Conservation (phyloP, 2,113 vertebrate genomes). For the Chamaea fasciata region DNA sequence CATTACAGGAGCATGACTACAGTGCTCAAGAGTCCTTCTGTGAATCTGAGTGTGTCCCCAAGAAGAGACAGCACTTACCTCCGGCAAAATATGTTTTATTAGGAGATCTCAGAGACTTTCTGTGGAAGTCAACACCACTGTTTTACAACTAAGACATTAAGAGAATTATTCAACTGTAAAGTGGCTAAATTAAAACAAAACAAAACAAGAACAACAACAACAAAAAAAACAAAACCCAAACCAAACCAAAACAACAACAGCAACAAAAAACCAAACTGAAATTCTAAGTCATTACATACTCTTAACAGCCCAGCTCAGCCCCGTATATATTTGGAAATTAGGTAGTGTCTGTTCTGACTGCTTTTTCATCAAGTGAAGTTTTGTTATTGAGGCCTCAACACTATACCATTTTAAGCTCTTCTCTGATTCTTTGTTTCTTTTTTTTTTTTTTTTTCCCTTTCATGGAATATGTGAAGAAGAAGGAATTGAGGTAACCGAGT, state of each 20-base stretch:
- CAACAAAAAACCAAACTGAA: not conserved
- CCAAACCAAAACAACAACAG: too few relatives aligned
- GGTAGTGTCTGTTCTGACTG: not conserved
- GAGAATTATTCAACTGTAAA: not conserved
- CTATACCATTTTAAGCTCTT: not conserved
- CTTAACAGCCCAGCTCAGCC: not conserved
- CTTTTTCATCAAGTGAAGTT: not conserved
- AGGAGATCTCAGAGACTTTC: not conserved
- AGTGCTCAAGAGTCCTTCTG: not conserved
- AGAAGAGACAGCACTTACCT: not conserved
- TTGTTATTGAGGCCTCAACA: not conserved
- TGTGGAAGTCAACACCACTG: not conserved
- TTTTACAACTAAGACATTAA: not conserved
- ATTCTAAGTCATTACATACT: not conserved
- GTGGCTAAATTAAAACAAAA: not conserved
- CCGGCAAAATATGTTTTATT: not conserved
- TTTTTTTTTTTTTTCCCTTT: not conserved
- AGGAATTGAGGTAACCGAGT: rapidly evolving
- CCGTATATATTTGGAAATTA: not conserved
- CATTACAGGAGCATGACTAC: not conserved
- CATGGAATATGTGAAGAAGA: not conserved
- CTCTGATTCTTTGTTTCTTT: not conserved
- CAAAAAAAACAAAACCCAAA: too few relatives aligned
- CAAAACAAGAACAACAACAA: too few relatives aligned
- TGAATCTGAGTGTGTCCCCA: too few relatives aligned